Evolutionary conservation across 2,113 vertebrate species (phyloP).

Genomic region (Passer domesticus): DNA sequence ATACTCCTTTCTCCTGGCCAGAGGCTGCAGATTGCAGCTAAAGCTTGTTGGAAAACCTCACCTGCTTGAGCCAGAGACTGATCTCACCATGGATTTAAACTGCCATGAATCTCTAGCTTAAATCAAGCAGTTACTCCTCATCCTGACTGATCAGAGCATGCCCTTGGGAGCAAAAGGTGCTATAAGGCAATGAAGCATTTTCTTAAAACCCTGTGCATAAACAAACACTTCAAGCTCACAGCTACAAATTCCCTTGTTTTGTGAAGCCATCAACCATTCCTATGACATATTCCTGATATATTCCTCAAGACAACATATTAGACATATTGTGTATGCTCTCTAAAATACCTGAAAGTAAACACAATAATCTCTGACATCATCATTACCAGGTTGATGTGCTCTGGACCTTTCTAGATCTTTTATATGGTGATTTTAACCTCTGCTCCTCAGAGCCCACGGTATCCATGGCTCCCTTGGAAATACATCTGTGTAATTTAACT

Average conservation of each 20-base stretch:
- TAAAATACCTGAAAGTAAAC: background rate
- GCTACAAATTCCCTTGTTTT: background rate
- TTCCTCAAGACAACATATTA: background rate
- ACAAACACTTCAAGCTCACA: background rate
- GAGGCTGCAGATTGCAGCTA: background rate
- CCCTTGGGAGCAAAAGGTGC: background rate
- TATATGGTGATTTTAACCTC: background rate
- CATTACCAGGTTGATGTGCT: background rate
- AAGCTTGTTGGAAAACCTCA: background rate
- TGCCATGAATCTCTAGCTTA: background rate
- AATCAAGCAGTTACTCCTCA: background rate
- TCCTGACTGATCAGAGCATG: slow-evolving; percentile 4
- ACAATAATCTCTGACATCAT: background rate
- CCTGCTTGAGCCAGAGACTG: background rate
- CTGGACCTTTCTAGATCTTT: background rate
- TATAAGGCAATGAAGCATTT: background rate
- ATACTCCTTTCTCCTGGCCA: background rate
- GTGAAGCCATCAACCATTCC: background rate
- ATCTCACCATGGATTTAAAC: background rate
- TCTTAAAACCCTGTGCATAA: background rate
- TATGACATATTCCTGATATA: background rate
- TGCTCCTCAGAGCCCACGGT: background rate
- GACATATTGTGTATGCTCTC: background rate
- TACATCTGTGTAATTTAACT: background rate
- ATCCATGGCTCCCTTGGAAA: background rate